Conservation (phyloP, 2,888 invertebrate genomes). For the Elaeidobius kamerunicus region DNA sequence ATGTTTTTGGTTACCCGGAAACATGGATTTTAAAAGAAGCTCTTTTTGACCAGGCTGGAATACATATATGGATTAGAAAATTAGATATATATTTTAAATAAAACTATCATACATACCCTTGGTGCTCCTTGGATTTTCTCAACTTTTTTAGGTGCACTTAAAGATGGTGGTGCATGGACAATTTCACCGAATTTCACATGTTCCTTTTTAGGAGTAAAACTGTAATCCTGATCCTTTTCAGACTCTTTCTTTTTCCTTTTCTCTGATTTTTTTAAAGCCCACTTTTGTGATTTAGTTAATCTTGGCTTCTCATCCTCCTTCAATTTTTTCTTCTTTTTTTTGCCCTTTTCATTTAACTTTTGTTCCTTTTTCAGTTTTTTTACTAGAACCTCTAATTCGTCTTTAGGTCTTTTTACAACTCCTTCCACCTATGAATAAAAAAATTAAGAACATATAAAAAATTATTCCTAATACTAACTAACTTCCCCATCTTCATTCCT, state of each 20-base stretch:
- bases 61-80: no score
- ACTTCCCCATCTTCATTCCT: slow-evolving; percentile 55
- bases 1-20: slow-evolving; percentile 36
- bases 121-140: slow-evolving; percentile 38
- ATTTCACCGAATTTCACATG: slow-evolving; percentile 72
- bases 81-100: not conserved
- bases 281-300: slow-evolving; percentile 56
- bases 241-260: slow-evolving; percentile 36
- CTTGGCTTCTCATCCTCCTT: slow-evolving; percentile 38
- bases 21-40: slow-evolving; percentile 58
- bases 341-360: slow-evolving; percentile 42
- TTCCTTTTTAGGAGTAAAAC: slow-evolving; percentile 56
- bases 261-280: slow-evolving; percentile 53
- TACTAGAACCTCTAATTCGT: slow-evolving; percentile 54
- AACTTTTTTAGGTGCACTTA: slow-evolving; percentile 56
- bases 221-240: slow-evolving; percentile 42
- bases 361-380: slow-evolving; percentile 46
- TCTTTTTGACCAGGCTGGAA: slow-evolving; percentile 63
- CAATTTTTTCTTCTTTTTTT: slow-evolving; percentile 44
- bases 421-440: slow-evolving; percentile 43
- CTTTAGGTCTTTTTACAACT: slow-evolving; percentile 52
- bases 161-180: slow-evolving; percentile 68
- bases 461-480: no score
- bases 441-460: no score
- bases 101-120: slow-evolving; percentile 34